Base-by-base conservation (phyloP, 2,888 invertebrate genomes). In the Mechanitis messenoides region DNA sequence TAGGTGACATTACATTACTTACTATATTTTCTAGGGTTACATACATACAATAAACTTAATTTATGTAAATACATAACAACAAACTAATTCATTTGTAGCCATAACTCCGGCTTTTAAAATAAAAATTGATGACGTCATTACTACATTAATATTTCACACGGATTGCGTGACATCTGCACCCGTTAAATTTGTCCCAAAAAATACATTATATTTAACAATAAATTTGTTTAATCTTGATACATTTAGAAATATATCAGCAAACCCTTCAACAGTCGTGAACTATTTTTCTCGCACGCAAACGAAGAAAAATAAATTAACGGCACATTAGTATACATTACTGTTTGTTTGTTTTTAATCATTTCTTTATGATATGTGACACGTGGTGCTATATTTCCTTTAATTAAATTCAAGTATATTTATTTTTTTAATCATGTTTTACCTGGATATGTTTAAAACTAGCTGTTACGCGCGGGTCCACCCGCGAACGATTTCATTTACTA, bases 101-200 rank as follows among this genome's bases (percentile, higher is more conserved):
- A 42, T 11, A 9, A 31, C 31, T 31, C 2, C 31, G 6, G 31
- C 50, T 50, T 50, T 31, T 42, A 9, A 35, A 42, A 50, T 50
- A 50, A 28, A 31, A 2, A 3, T 50, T 12, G 31, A 50, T 50
- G 50, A 50, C 11, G 31, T 50, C 50, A 50, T 50, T 31, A 42
- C 9, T 1, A 50, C 31, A 59, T 68, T 68, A 69, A 69, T 65
- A 62, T 58, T 66, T 62, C 62, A 64, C 58, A 65, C 64, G 63
- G 62, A 58, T 58, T 57, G 45, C 63, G 61, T 64, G 61, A 53
- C 61, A 46, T 33, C 33, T 28, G 33, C 38, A 56, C 53, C 12
- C 57, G 46, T 54, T 61, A 28, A 54, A 46, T 46, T 31, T 7
- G 31, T 57, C 38, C 31, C 45, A 53, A 59, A 59, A 56, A 56